Percentiles rank a stretch among this genome's conserved stretches.
phyloP scores from a whole-genome alignment of 2,888 invertebrate genomes.

The Mechanitis mazaeus region DNA sequence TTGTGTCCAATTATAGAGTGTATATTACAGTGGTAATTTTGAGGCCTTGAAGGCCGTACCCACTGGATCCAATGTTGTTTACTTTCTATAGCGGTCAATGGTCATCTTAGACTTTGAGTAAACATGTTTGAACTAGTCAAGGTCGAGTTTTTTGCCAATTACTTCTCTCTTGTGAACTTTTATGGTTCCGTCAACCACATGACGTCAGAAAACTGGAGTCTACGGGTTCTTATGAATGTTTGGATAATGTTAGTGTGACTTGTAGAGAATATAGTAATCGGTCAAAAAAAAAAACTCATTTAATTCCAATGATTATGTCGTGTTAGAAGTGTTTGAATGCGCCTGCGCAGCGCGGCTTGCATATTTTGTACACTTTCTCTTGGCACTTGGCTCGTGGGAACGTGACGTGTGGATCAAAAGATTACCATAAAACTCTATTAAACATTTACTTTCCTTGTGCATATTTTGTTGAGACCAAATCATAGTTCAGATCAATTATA shows the following conservation, averaged over 20 bases:
- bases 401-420: slow-evolving; percentile 34
- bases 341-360: slow-evolving; percentile 34
- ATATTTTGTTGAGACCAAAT: too few species aligned
- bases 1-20: slow-evolving; percentile 28
- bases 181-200: too few species aligned
- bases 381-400: slow-evolving; percentile 36
- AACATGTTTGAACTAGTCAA: slow-evolving; percentile 45
- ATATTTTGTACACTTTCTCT: slow-evolving; percentile 48
- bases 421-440: slow-evolving; percentile 16
- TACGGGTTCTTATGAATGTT: too few species aligned
- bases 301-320: not conserved
- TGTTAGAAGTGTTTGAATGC: slow-evolving; percentile 22
- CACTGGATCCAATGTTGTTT: slow-evolving; percentile 54
- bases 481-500: too few species aligned
- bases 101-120: slow-evolving; percentile 40
- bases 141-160: slow-evolving; percentile 41
- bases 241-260: too few species aligned
- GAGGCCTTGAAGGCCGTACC: slow-evolving; percentile 66
- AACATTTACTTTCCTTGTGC: too few species aligned
- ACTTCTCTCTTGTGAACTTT: not conserved
- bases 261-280: too few species aligned
- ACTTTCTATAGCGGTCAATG: slow-evolving; percentile 72
- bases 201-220: too few species aligned
- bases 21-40: slow-evolving; percentile 23
- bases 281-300: too few species aligned